Evolutionary conservation across 2,888 invertebrate species (phyloP).

Genomic region (Macrosiphum euphorbiae): DNA sequence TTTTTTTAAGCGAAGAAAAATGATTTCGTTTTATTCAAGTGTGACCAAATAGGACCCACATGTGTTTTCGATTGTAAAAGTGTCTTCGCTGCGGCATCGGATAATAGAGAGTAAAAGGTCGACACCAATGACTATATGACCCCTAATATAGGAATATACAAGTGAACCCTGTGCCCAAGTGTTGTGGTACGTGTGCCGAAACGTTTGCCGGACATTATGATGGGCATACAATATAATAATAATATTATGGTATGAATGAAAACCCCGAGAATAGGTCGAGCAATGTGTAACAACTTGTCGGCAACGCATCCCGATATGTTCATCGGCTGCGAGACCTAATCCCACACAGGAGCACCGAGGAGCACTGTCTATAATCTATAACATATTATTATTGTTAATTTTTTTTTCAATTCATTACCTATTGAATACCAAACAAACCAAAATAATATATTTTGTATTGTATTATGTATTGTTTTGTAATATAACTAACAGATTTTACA

Average conservation of each 20-base stretch:
- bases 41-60: conserved; percentile 11
- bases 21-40: background rate
- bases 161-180: background rate
- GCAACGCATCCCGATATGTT: background rate
- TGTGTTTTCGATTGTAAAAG: conserved; percentile 10
- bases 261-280: background rate
- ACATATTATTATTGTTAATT: background rate
- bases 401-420: background rate
- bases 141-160: background rate
- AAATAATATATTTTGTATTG: background rate
- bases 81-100: background rate
- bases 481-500: no score
- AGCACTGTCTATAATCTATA: background rate
- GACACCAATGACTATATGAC: background rate
- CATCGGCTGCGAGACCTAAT: background rate
- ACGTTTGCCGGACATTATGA: background rate
- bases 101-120: background rate
- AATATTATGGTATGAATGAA: background rate
- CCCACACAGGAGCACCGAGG: no score
- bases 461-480: no score
- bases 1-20: background rate
- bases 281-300: background rate
- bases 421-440: background rate
- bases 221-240: background rate
- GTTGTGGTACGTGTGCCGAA: background rate